Evolutionary conservation across 2,113 vertebrate species (phyloP), one percentile per base, ranked within the genome.

Genomic region (Serilophus lunatus): DNA sequence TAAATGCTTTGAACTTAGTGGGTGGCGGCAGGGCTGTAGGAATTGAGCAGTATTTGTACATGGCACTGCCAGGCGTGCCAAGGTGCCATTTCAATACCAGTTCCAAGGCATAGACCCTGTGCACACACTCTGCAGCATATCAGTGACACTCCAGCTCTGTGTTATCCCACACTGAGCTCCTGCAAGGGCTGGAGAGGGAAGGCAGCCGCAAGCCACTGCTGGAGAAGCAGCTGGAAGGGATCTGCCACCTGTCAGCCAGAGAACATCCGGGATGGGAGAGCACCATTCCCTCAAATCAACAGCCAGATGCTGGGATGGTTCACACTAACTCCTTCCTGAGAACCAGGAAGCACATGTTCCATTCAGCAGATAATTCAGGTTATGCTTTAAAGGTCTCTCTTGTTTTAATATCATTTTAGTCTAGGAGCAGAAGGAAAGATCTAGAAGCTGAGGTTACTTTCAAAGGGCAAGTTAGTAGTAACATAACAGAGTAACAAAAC

Each of bases 41-140:
- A 88, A 33, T 4, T 19, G 50, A 69, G 68, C 17, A 2, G 5
- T 51, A 0, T 57, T 57, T 57, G 53, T 36, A 18, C 1, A 0
- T 10, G 24, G 66, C 31, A 10, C 63, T 15, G 36, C 42, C 9
- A 28, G 33, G 22, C 1, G 2, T 38, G 68, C 33, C 31, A 28
- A 56, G 85, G 18, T 29, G 72, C 33, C 45, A 33, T 70, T 44
- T 61, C 83, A 36, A 19, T 16, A 28, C 40, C 18, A n/a, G 42
- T 31, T 49, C 17, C n/a, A 66, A 56, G 72, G 44, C 13, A 1
- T 26, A 78, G n/a, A n/a, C n/a, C 17, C 11, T 10, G 16, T 18
- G 10, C 25, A 3, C 3, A 5, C 2, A 2, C 24, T 51, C 66
- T 74, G 61, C 33, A 38, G 49, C 13, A 4, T 17, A 22, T 13